These are phyloP conservation scores for Dipodomys merriami DNA, from an alignment of 2,113 vertebrate genomes.

Conservation along the genomic window DNA sequence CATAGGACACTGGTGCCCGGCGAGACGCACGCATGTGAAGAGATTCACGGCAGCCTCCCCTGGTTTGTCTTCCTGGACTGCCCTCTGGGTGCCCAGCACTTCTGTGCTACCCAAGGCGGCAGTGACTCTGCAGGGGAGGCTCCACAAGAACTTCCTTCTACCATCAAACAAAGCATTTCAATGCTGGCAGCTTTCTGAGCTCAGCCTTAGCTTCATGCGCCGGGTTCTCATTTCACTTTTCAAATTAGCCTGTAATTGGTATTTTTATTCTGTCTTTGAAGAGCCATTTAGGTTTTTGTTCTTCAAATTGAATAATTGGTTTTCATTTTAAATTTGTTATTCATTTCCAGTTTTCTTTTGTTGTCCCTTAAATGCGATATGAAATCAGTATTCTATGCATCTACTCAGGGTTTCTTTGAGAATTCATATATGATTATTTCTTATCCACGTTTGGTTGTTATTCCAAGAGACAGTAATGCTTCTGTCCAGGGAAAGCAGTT, in stretches of 20 bases:
- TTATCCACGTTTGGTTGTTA: neutral
- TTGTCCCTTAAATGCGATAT: neutral
- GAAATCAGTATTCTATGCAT: neutral
- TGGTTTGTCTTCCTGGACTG: too few relatives aligned
- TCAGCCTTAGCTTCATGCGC: neutral
- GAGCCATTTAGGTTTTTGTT: neutral
- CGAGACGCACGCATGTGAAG: too few relatives aligned
- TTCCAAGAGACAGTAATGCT: neutral
- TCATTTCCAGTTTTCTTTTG: neutral
- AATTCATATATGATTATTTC: neutral
- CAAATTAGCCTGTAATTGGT: constrained; percentile 2
- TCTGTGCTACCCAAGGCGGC: neutral
- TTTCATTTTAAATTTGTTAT: constrained; percentile 18
- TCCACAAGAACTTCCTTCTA: neutral
- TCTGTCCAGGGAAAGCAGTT: neutral
- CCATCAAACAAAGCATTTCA: neutral
- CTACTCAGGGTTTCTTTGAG: constrained; percentile 17
- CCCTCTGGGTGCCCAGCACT: neutral
- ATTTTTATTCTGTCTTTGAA: constrained; percentile 31
- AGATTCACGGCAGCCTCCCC: too few relatives aligned
- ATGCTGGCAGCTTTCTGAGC: neutral
- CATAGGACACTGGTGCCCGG: too few relatives aligned
- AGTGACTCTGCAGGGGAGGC: neutral
- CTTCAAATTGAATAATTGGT: neutral
- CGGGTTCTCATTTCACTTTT: neutral